Evolutionary conservation across 2,113 vertebrate species (phyloP).

Genomic region (Arenaria interpres): DNA sequence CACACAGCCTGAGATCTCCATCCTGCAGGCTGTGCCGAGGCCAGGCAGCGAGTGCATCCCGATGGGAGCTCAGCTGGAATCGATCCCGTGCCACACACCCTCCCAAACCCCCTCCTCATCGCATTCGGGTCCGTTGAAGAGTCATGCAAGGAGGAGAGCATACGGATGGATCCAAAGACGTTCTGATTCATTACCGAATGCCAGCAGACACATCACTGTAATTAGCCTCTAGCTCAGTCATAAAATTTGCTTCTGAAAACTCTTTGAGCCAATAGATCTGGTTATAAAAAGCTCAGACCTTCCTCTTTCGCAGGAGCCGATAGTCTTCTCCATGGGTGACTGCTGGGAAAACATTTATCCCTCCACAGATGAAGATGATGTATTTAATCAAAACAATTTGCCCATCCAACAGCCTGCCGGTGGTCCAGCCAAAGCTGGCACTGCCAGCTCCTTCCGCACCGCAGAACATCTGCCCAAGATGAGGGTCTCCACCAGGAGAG

Average conservation of each 20-base stretch:
- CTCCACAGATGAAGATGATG: neutral
- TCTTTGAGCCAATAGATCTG: neutral
- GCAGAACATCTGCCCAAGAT: fast-evolving
- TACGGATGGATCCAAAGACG: neutral
- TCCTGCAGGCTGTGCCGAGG: neutral
- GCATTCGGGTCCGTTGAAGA: neutral
- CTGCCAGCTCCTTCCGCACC: fast-evolving
- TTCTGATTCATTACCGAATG: neutral
- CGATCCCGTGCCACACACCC: neutral
- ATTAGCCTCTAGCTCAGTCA: neutral
- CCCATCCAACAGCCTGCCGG: neutral
- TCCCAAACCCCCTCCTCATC: neutral
- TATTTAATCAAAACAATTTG: neutral
- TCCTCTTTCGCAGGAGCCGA: neutral
- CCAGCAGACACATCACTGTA: constrained; percentile 17
- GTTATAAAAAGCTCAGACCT: constrained; percentile 1
- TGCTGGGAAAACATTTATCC: neutral
- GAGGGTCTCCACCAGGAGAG: neutral
- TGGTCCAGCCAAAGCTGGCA: neutral
- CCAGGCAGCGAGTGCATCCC: neutral
- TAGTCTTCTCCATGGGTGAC: neutral
- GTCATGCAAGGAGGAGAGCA: neutral
- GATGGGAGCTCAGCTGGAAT: neutral
- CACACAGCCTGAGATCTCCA: fast-evolving
- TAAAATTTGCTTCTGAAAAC: neutral